Evolutionary conservation across 2,113 vertebrate genomes (phyloP), one percentile per base, ranked within the genome.

Genomic region (Phyllostomus hastatus): DNA sequence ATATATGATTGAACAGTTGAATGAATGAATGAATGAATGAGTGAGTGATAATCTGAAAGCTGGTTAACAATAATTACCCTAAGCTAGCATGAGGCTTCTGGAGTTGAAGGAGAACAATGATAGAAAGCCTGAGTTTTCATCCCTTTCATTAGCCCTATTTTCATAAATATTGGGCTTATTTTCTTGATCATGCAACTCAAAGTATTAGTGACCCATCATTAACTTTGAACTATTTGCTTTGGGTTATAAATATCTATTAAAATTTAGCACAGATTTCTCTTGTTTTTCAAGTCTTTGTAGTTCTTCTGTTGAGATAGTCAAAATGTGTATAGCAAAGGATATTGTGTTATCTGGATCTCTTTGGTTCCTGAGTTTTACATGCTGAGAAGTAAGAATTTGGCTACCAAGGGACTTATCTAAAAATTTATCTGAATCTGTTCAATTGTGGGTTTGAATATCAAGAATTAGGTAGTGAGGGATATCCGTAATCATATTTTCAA

Each of bases 201-300:
- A 80, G 90, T 92, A 52, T 67, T 90, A 10, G 88, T 90, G 82
- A 75, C 50, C 6, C 33, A 26, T 82, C 28, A 59, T 89, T 88
- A 80, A 22, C 83, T 96, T 95, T 96, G 57, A 95, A 95, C 67
- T 88, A 67, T 91, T 96, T 91, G 1, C 79, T 84, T 94, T 97
- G 87, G 75, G 70, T 89, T 94, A 83, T 48, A 97, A 92, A 96
- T 97, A 85, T 61, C 72, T 95, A 24, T 75, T 96, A 88, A 95
- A 93, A 91, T 96, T 82, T 96, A 96, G 78, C 93, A 59, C 6
- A 75, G 41, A 85, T 80, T 76, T 90, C 28, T 38, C 76, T 72
- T 91, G 16, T 75, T 90, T 66, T 50, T 95, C 35, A 91, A 48
- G 10, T 52, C 35, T 94, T 67, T 90, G 48, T 22, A 87, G 33